Evolutionary conservation across 2,113 vertebrate genomes (phyloP).

Genomic region (Synchiropus splendidus): DNA sequence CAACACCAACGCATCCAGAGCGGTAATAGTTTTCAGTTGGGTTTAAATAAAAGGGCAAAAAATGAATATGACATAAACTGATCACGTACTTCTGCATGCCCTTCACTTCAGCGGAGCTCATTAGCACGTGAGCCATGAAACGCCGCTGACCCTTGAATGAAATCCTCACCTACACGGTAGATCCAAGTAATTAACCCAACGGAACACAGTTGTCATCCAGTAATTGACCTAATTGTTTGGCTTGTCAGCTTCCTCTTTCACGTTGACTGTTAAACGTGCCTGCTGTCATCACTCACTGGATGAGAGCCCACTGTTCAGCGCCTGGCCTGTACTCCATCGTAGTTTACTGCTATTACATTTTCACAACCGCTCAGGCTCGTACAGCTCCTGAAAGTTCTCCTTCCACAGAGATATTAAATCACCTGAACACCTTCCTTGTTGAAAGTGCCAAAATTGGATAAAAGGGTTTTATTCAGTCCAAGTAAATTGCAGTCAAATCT

Average conservation of each 20-base stretch:
- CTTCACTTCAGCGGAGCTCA: constrained; percentile 41
- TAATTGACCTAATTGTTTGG: constrained; percentile 67
- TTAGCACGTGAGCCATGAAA: constrained; percentile 51
- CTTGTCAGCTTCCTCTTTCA: constrained; percentile 52
- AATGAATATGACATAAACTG: too few relatives aligned
- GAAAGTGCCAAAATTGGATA: too few relatives aligned
- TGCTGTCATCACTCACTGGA: constrained; percentile 37
- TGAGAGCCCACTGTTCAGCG: constrained; percentile 12
- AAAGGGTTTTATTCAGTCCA: too few relatives aligned
- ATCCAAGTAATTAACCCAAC: constrained; percentile 60
- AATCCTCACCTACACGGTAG: constrained; percentile 25
- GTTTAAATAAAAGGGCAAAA: too few relatives aligned
- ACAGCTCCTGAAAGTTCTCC: too few relatives aligned
- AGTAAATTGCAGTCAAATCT: too few relatives aligned
- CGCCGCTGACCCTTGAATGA: constrained; percentile 48
- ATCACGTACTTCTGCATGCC: constrained; percentile 5
- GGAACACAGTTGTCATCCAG: constrained; percentile 50
- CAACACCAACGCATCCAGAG: too few relatives aligned
- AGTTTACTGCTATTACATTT: constrained; percentile 37
- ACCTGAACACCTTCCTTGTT: too few relatives aligned
- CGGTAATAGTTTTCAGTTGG: too few relatives aligned
- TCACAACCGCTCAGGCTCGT: constrained; percentile 39
- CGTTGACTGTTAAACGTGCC: constrained; percentile 51
- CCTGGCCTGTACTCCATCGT: constrained; percentile 25
- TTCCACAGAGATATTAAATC: too few relatives aligned